These are phyloP conservation scores for Thera obeliscata DNA, from an alignment of 2,888 invertebrate genomes.

Conservation along the genomic window DNA sequence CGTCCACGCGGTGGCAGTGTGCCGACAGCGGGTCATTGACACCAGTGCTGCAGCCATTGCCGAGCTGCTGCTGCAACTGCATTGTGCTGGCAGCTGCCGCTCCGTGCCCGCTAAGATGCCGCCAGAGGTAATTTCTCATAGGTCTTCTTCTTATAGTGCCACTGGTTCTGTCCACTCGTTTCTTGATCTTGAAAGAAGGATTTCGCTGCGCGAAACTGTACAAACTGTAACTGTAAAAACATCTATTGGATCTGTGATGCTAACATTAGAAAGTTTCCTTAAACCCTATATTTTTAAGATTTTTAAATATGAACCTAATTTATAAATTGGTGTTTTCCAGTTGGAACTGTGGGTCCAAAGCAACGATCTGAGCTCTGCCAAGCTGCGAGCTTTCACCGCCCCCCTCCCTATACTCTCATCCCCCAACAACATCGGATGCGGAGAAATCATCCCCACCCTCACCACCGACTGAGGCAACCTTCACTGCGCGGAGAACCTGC, in stretches of 20 bases:
- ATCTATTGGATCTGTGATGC: too few species aligned
- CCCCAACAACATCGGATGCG: slow-evolving; percentile 59
- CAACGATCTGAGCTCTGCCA: slow-evolving; percentile 78
- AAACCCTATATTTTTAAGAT: too few species aligned
- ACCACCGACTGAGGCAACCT: slow-evolving; percentile 61
- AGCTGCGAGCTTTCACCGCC: slow-evolving; percentile 61
- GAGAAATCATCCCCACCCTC: slow-evolving; percentile 62
- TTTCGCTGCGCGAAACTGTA: too few species aligned
- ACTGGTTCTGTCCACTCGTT: too few species aligned
- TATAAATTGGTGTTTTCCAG: slow-evolving; percentile 54
- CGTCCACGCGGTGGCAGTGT: slow-evolving; percentile 86
- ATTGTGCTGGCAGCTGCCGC: slow-evolving; percentile 77
- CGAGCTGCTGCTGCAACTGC: slow-evolving; percentile 76
- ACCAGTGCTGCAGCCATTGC: slow-evolving; percentile 81
- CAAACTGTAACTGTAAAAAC: too few species aligned
- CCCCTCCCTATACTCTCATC: slow-evolving; percentile 53
- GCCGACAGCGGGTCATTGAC: slow-evolving; percentile 85
- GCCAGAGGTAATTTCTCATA: slow-evolving; percentile 59
- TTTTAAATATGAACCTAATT: background rate
- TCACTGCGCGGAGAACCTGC: slow-evolving; percentile 62
- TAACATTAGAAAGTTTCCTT: background rate
- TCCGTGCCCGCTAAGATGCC: slow-evolving; percentile 73
- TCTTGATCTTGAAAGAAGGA: too few species aligned
- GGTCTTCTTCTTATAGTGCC: background rate
- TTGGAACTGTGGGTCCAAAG: slow-evolving; percentile 81